These are phyloP conservation scores for Dynastes hyllus DNA, from an alignment of 2,888 invertebrate species.

Conservation along the genomic window DNA sequence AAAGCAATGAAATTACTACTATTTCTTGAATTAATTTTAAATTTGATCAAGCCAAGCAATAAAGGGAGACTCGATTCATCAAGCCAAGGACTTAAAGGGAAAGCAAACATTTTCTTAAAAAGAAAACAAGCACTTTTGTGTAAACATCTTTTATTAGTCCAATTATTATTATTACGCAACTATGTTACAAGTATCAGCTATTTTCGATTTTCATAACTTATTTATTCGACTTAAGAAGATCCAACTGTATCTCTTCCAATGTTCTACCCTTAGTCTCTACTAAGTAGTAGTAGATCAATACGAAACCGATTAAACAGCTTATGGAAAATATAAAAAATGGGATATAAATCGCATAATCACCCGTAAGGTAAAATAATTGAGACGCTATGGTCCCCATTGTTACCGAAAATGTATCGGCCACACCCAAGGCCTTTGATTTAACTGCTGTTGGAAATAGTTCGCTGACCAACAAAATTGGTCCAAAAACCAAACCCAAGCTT, in stretches of 20 bases:
- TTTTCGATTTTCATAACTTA: too few relatives aligned
- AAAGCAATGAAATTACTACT: too few relatives aligned
- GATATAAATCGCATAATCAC: constrained; percentile 76
- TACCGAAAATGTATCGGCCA: constrained; percentile 74
- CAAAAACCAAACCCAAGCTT: constrained; percentile 72
- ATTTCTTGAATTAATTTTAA: too few relatives aligned
- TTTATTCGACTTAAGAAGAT: constrained; percentile 32
- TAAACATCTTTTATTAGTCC: too few relatives aligned
- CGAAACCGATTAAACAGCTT: constrained; percentile 76
- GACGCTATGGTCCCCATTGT: constrained; percentile 71
- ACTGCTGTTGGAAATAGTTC: constrained; percentile 75
- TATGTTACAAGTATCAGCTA: too few relatives aligned
- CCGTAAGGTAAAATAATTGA: constrained; percentile 73
- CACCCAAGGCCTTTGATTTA: constrained; percentile 74
- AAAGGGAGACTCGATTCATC: too few relatives aligned
- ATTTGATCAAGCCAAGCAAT: too few relatives aligned
- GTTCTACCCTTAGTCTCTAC: constrained; percentile 83
- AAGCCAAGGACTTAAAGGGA: too few relatives aligned
- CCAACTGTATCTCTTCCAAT: constrained; percentile 78
- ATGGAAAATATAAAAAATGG: constrained; percentile 79
- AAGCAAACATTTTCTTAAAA: too few relatives aligned
- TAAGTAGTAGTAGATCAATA: constrained; percentile 75
- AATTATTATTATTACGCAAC: too few relatives aligned
- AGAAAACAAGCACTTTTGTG: too few relatives aligned
- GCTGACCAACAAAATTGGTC: constrained; percentile 72